Evolutionary conservation across 2,113 vertebrate species (phyloP), one percentile per base, ranked within the genome.

Genomic region (Caranx melampygus): DNA sequence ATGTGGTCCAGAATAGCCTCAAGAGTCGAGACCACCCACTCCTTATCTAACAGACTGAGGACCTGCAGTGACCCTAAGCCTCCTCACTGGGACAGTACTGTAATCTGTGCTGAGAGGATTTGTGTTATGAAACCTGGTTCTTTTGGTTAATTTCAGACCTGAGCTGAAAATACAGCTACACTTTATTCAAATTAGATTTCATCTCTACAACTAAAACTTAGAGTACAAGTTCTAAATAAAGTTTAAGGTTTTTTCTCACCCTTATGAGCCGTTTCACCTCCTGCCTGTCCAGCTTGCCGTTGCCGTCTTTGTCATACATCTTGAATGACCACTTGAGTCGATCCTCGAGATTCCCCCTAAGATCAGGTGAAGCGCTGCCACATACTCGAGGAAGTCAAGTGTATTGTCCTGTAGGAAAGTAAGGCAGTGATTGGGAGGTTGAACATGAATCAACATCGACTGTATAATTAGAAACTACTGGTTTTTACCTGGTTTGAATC

Each of bases 271-370:
- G 91, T 57, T 94, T 94, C 75, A 97, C 84, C 35, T 97, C 96
- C 0, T 92, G 80, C 5, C 93, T 74, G 90, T 97, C 96, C 57
- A 97, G 85, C 73, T 94, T 96, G 59, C 96, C 96, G 0, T 97
- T 97, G 12, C 96, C 95, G 14, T 96, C 96, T 13, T 92, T 95
- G 79, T 97, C 96, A 49, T 97, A 97, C 62, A 97, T 94, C 79
- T 97, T 97, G 84, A 97, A 97, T 47, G 96, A 97, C 96, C 96
- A 97, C 18, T 95, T 94, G 26, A 97, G 61, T 2, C 95, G 94
- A 55, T 97, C 96, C 54, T 96, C 95, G 62, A 97, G 94, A 58
- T 95, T 96, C 7, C 96, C 96, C 0, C 95, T 86, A 9, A 86
- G 34, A 97, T 93, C 0, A 96, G 83, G 82, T 96, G 95, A 40